Evolutionary conservation across 2,888 invertebrate genomes (phyloP), one percentile per base, ranked within the genome.

Genomic region (Nymphalis urticae): DNA sequence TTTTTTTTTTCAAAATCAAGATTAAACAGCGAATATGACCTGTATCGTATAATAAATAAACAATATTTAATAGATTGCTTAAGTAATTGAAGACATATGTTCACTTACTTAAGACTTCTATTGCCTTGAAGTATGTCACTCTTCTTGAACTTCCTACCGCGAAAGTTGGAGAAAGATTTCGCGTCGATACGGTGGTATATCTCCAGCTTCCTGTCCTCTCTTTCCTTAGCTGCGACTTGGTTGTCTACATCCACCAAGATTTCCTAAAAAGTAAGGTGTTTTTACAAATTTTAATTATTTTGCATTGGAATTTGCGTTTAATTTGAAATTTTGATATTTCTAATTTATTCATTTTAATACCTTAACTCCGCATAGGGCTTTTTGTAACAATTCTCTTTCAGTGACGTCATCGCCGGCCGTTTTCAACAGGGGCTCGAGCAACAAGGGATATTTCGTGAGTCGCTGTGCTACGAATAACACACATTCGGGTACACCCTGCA

Each of bases 391-490:
- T 76, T 97, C 97, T 73, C 96, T 94, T 84, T 98, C 98, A 66
- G 93, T 90, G 78, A 95, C 95, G 81, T 96, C 96, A 75, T 96
- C 96, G 75, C 97, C 96, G 8, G 97, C 97, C 5, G 97, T 97
- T 88, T 98, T 99, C 67, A 98, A 94, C 56, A 99, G 89, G 1
- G 98, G 97, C 82, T 99, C 98, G 72, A 99, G 95, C 5, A 99
- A 93, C 36, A 98, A 88, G 0, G 98, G 98, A 89, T 99, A 99
- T 83, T 99, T 99, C 17, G 98, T 98, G 56, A 98, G 94, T 75
- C 99, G 94, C 86, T 98, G 98, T 0, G 98, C 98, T 17, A 99
- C 98, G 87, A 98, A 97, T 69, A 98, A 86, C 77, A 99, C 97
- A 85, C 98, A 98, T 87, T 98, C 98, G 0, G 98, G 98, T 64